phyloP scores from a whole-genome alignment of 2,797 vertebrate genomes.

The Muscicapa striata region DNA sequence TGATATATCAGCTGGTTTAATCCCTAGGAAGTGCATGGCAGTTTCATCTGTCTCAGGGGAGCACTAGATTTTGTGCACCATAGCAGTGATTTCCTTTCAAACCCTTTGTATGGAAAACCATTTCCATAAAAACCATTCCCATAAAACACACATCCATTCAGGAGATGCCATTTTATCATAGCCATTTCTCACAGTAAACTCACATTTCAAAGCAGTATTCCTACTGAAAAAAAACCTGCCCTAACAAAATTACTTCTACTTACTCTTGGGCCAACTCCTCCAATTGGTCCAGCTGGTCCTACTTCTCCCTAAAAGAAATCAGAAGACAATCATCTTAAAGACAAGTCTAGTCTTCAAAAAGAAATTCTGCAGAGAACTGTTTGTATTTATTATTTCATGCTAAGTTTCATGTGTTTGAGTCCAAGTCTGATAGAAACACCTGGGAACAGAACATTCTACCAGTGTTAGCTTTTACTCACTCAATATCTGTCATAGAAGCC shows the following conservation, averaged over 20 bases:
- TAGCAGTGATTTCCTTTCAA: background rate
- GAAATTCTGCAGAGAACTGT: background rate
- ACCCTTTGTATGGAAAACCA: background rate
- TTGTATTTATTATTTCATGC: background rate
- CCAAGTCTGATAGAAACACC: background rate
- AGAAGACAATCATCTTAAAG: background rate
- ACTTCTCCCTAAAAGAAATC: constrained; percentile 88
- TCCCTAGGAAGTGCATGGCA: background rate
- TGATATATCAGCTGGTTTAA: background rate
- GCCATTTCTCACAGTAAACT: background rate
- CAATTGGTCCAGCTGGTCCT: constrained; percentile 87
- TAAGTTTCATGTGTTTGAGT: background rate
- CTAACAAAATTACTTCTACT: constrained; percentile 62
- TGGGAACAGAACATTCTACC: background rate
- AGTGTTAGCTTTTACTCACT: background rate
- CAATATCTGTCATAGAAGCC: background rate
- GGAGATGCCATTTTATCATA: background rate
- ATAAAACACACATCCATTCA: background rate
- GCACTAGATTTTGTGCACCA: background rate
- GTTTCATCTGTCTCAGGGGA: background rate
- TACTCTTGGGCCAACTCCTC: constrained; percentile 86
- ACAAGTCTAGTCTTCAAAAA: background rate
- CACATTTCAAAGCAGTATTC: background rate
- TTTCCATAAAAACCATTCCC: background rate
- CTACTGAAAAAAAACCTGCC: background rate